Conservation (phyloP, 2,888 invertebrate genomes). For the Abrostola tripartita region DNA sequence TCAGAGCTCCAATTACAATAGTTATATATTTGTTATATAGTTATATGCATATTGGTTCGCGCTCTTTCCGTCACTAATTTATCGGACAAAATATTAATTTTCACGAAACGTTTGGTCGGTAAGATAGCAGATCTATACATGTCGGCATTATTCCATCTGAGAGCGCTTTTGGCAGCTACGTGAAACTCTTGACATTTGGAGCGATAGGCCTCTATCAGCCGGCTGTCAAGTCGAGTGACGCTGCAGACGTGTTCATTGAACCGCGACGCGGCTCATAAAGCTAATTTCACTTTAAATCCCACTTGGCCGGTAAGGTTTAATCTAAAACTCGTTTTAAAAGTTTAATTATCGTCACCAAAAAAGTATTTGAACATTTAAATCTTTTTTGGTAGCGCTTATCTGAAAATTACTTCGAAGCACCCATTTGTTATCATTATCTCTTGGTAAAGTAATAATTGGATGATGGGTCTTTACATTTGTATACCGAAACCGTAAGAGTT, state of each 20-base stretch:
- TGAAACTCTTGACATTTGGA: conserved; percentile 50
- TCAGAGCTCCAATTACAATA: no score
- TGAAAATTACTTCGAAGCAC: conserved; percentile 9
- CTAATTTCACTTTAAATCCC: conserved; percentile 55
- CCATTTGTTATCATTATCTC: conserved; percentile 16
- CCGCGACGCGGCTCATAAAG: conserved; percentile 38
- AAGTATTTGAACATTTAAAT: conserved; percentile 22
- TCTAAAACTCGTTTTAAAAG: conserved; percentile 43
- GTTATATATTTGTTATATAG: no score
- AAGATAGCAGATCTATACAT: not conserved
- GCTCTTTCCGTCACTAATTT: no score
- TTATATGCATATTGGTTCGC: no score
- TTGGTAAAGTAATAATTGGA: conserved; percentile 19
- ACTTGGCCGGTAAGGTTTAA: conserved; percentile 30
- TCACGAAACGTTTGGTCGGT: no score
- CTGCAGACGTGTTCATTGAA: conserved; percentile 32
- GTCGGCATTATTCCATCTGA: conserved; percentile 7
- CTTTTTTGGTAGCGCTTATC: conserved; percentile 18
- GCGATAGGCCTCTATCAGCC: conserved; percentile 47
- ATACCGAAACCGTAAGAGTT: conserved; percentile 2
- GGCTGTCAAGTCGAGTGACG: conserved; percentile 49
- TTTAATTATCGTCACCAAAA: conserved; percentile 32
- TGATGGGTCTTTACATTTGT: not conserved
- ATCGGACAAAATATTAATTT: no score
- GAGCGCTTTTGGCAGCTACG: conserved; percentile 23